Evolutionary conservation across 2,888 invertebrate species (phyloP).

Genomic region (Drosophila aldrichi): DNA sequence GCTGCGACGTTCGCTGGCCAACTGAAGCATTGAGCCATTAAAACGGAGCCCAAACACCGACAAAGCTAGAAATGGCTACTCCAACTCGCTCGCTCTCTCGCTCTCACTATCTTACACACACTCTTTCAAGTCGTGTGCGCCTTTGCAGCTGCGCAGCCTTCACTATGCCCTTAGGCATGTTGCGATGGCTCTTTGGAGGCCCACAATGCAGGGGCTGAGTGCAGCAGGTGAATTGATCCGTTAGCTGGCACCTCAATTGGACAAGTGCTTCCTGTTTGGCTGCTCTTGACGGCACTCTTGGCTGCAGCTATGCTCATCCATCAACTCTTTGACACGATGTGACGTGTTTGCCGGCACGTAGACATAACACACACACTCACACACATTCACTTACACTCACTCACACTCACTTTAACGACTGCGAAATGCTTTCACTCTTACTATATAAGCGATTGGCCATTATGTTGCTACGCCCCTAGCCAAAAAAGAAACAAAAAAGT

Average conservation of each 20-base stretch:
- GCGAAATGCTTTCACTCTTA: slow-evolving; percentile 79
- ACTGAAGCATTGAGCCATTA: slow-evolving; percentile 55
- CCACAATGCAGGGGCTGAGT: slow-evolving; percentile 15
- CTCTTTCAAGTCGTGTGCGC: background rate
- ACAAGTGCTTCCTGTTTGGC: slow-evolving; percentile 64
- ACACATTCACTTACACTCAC: slow-evolving; percentile 11
- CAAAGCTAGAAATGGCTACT: slow-evolving; percentile 55
- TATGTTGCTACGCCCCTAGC: slow-evolving; percentile 18
- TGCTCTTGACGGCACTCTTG: slow-evolving; percentile 17
- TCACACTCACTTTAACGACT: slow-evolving; percentile 26
- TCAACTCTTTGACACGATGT: slow-evolving; percentile 30
- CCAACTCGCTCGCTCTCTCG: slow-evolving; percentile 17
- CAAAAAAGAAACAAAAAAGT: slow-evolving; percentile 28
- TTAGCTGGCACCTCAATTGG: slow-evolving; percentile 41
- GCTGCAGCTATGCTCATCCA: slow-evolving; percentile 16
- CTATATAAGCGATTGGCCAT: slow-evolving; percentile 43
- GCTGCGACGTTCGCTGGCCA: slow-evolving; percentile 67
- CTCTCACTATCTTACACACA: background rate
- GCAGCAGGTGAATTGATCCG: slow-evolving; percentile 25
- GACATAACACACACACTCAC: slow-evolving; percentile 36
- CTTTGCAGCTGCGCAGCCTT: slow-evolving; percentile 29
- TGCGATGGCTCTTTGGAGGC: background rate
- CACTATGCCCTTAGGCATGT: slow-evolving; percentile 17
- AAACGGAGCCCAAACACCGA: slow-evolving; percentile 38
- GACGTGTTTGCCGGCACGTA: slow-evolving; percentile 79